A percentile compares a stretch with the other conserved stretches of the same genome.
Evolutionary conservation across 2,888 invertebrate genomes (phyloP).

Genomic region (Drosophila melanosoma): DNA sequence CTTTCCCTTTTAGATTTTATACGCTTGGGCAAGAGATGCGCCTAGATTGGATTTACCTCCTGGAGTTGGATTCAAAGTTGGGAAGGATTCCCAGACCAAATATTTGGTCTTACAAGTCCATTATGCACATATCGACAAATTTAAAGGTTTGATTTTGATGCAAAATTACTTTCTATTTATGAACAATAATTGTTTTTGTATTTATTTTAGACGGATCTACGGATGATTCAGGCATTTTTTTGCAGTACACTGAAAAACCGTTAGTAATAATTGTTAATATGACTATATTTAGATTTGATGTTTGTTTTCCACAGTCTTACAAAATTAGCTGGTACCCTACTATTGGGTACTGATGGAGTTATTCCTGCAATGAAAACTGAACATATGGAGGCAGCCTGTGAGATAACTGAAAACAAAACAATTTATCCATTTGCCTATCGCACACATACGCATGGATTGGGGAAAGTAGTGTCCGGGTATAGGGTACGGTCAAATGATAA

Average conservation of each 20-base stretch:
- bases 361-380: slow-evolving; percentile 90
- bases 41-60: slow-evolving; percentile 92
- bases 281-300: background rate
- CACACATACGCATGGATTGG: slow-evolving; percentile 96
- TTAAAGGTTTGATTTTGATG: slow-evolving; percentile 86
- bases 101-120: slow-evolving; percentile 98
- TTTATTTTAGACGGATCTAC: slow-evolving; percentile 88
- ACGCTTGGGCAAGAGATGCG: slow-evolving; percentile 98
- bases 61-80: slow-evolving; percentile 97
- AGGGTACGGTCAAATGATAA: slow-evolving; percentile 87
- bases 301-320: slow-evolving; percentile 88
- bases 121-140: slow-evolving; percentile 89
- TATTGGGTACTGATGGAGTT: slow-evolving; percentile 94
- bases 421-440: slow-evolving; percentile 98
- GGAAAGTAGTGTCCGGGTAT: slow-evolving; percentile 94
- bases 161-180: background rate
- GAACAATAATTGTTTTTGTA: background rate
- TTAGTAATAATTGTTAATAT: slow-evolving; percentile 84
- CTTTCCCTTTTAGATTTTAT: slow-evolving; percentile 88
- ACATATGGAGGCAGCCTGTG: slow-evolving; percentile 96
- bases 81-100: slow-evolving; percentile 91
- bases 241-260: slow-evolving; percentile 91
- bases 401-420: slow-evolving; percentile 91
- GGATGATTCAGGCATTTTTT: slow-evolving; percentile 93
- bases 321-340: slow-evolving; percentile 95